Evolutionary conservation across 2,888 invertebrate species (phyloP), one percentile per base, ranked within the genome.

Genomic region (Melanostoma mellinum): DNA sequence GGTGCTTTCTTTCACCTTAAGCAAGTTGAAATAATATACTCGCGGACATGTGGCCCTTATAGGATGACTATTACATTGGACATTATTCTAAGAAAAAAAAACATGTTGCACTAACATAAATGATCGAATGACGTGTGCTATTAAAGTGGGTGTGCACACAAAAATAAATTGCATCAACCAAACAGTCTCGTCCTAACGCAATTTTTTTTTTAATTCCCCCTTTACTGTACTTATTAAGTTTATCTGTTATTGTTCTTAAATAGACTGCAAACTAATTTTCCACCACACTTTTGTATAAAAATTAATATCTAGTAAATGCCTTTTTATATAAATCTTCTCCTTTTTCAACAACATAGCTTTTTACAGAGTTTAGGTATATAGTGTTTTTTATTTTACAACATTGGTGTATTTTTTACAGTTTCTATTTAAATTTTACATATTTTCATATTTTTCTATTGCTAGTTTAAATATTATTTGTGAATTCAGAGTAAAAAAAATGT

Each of bases 261-360:
- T 33, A 42, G 50, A 58, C 38, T 50, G 44, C 42, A 53, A 58
- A 4, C 9, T 35, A 52, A 32, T 40, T 6, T 20, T 9, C 58
- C 38, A 48, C 78, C 55, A 61, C 50, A 65, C 32, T 50, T 79
- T 67, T 75, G 78, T 84, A 79, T 79, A 82, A 79, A 82, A 82
- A 78, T 79, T 79, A 79, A 61, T 71, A 67, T 50, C 74, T 84
- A 79, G 42, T 84, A 84, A 84, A 84, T 84, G 79, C 84, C n/a
- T 63, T 50, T 76, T 46, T 52, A 55, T 67, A 58, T 52, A 42
- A 52, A 20, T 81, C 9, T 52, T 30, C 56, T 10, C 20, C 52
- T 32, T 53, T 40, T 52, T 56, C 48, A 71, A 76, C 71, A 71
- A 65, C 50, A 44, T 69, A 61, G 50, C 60, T 67, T 61, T 76